These are phyloP conservation scores for Invenusta paracnida DNA, from an alignment of 2,888 invertebrate species.

Conservation along the genomic window DNA sequence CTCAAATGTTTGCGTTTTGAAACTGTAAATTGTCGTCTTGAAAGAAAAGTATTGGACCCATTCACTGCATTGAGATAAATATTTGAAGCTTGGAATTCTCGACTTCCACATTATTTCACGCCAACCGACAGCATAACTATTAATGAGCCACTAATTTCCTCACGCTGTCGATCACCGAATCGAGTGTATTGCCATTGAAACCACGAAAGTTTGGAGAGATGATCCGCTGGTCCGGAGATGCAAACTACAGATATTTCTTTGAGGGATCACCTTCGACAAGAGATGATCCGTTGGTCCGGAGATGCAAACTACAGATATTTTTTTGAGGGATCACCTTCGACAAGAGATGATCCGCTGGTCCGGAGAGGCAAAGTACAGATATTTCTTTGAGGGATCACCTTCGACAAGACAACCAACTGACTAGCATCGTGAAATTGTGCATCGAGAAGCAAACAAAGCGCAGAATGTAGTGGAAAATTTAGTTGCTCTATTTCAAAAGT, in stretches of 20 bases:
- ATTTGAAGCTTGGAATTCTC: neutral
- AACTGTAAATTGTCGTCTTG: neutral
- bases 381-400: neutral
- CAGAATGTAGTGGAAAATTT: slow-evolving; percentile 14
- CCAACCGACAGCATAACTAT: neutral
- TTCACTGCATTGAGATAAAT: neutral
- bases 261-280: no score
- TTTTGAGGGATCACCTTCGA: no score
- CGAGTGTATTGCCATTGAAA: slow-evolving; percentile 6
- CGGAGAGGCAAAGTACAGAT: neutral
- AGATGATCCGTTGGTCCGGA: no score
- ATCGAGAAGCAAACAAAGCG: slow-evolving; percentile 16
- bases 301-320: no score
- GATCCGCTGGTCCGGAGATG: no score
- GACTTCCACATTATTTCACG: neutral
- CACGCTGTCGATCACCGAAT: slow-evolving; percentile 18
- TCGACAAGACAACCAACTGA: slow-evolving; percentile 10
- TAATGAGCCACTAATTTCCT: slow-evolving; percentile 5
- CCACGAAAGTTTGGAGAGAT: slow-evolving; percentile 13
- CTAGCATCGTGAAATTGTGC: neutral
- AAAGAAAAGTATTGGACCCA: neutral
- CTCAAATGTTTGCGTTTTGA: slow-evolving; percentile 3
- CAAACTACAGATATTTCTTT: no score
- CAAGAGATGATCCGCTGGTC: neutral
- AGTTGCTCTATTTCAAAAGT: neutral